Conservation (phyloP, 2,113 vertebrate species). For the Conger conger region DNA sequence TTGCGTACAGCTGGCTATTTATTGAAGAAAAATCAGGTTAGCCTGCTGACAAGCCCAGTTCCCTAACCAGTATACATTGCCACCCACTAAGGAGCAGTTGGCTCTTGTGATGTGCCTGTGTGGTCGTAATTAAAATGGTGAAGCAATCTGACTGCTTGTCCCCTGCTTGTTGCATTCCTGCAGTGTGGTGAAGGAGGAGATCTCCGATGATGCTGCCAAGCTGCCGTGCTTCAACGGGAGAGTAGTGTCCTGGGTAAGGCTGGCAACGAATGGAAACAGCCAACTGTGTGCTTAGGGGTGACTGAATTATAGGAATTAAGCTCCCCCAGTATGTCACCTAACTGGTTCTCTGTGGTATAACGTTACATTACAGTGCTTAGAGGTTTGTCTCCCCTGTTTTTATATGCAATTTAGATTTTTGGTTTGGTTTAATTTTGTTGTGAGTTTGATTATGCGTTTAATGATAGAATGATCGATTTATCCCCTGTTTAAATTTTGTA, state of each 20-base stretch:
- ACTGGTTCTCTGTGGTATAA: background rate
- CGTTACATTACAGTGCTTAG: background rate
- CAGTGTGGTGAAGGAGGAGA: constrained; percentile 98
- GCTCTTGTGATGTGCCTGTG: background rate
- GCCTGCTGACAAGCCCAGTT: too few species aligned
- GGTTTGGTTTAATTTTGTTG: too few species aligned
- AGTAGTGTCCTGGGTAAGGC: constrained; percentile 96
- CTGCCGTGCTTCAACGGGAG: constrained; percentile 98
- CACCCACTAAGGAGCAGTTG: background rate
- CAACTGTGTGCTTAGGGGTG: background rate
- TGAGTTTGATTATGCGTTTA: too few species aligned
- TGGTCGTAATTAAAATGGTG: background rate
- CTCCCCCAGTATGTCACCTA: background rate
- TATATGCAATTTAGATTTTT: background rate
- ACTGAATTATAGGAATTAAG: background rate
- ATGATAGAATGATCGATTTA: too few species aligned
- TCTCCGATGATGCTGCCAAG: constrained; percentile 91
- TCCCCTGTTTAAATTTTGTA: too few species aligned
- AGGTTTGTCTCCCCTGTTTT: background rate
- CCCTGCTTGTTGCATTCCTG: constrained; percentile 14
- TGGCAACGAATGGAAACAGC: constrained; percentile 42
- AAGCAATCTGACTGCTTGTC: background rate
- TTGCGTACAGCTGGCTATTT: too few species aligned
- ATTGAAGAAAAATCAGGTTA: too few species aligned
- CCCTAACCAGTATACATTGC: too few species aligned